Evolutionary conservation across 2,797 vertebrate genomes (phyloP).

Genomic region (Acanthopagrus latus): DNA sequence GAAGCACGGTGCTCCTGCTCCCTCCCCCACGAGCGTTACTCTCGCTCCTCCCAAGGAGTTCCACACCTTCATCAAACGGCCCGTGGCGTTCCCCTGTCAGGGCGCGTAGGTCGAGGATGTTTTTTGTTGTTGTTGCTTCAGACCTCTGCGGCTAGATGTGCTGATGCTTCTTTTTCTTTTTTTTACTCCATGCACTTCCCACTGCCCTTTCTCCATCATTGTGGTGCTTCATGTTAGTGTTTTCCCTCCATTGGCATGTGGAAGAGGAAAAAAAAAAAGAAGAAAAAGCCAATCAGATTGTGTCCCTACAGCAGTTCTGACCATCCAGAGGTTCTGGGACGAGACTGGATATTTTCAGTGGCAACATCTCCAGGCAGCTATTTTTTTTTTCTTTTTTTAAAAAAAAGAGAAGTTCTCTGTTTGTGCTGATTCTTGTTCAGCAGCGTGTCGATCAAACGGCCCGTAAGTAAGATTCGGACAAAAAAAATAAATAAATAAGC

Average conservation of each 20-base stretch:
- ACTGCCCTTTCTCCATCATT: constrained; percentile 46
- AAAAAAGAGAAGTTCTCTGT: constrained; percentile 15
- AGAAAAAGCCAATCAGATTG: constrained; percentile 45
- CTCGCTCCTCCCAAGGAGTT: constrained; percentile 21
- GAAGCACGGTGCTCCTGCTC: constrained; percentile 46
- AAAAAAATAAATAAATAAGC: constrained; percentile 45
- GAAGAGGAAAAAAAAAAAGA: not conserved
- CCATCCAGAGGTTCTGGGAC: constrained; percentile 6
- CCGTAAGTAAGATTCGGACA: constrained; percentile 24
- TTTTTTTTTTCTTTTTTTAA: no score
- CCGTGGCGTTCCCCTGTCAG: constrained; percentile 43
- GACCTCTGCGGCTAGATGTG: constrained; percentile 27
- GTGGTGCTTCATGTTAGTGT: constrained; percentile 62
- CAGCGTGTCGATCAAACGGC: not conserved
- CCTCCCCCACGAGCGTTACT: not conserved
- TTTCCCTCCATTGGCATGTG: constrained; percentile 51
- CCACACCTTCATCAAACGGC: constrained; percentile 41
- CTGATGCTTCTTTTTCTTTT: constrained; percentile 8
- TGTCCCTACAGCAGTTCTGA: constrained; percentile 29
- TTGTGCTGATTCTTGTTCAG: constrained; percentile 10
- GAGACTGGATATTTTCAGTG: constrained; percentile 31
- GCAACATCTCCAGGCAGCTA: constrained; percentile 69
- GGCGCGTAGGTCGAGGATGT: constrained; percentile 1
- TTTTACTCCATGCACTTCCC: constrained; percentile 51
- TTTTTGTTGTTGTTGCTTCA: constrained; percentile 9